phyloP scores from a whole-genome alignment of 1,140 invertebrate species.

The Asobara japonica region DNA sequence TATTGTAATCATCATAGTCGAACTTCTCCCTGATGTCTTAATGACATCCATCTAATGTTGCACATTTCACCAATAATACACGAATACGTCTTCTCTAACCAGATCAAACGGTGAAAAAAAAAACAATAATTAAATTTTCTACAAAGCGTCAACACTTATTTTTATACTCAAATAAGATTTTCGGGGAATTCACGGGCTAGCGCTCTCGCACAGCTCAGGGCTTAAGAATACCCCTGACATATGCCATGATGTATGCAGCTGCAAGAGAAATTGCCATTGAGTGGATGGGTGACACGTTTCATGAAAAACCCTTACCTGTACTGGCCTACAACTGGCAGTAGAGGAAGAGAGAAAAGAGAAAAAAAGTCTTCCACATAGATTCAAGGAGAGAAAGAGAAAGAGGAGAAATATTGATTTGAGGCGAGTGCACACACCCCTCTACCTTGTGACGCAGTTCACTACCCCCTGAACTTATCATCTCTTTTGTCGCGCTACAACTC shows the following conservation, averaged over 20 bases:
- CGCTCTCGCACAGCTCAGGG: not conserved
- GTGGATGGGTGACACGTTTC: conserved; percentile 63
- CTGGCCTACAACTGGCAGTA: conserved; percentile 34
- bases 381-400: conserved; percentile 12
- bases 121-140: not conserved
- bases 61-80: not conserved
- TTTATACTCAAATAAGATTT: not conserved
- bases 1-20: not conserved
- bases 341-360: not conserved
- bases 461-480: conserved; percentile 44
- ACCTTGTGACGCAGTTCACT: conserved; percentile 28
- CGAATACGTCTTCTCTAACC: not conserved
- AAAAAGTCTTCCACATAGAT: not conserved
- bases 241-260: conserved; percentile 45
- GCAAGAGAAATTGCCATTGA: conserved; percentile 50
- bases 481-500: conserved; percentile 28
- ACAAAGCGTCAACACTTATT: not conserved
- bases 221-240: conserved; percentile 26
- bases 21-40: too few species aligned
- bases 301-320: conserved; percentile 39
- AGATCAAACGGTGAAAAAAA: not conserved
- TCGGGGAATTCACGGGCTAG: not conserved
- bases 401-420: conserved; percentile 62
- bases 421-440: conserved; percentile 44
- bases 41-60: not conserved